Evolutionary conservation across 2,113 vertebrate genomes (phyloP).

Genomic region (Fulmarus glacialis): DNA sequence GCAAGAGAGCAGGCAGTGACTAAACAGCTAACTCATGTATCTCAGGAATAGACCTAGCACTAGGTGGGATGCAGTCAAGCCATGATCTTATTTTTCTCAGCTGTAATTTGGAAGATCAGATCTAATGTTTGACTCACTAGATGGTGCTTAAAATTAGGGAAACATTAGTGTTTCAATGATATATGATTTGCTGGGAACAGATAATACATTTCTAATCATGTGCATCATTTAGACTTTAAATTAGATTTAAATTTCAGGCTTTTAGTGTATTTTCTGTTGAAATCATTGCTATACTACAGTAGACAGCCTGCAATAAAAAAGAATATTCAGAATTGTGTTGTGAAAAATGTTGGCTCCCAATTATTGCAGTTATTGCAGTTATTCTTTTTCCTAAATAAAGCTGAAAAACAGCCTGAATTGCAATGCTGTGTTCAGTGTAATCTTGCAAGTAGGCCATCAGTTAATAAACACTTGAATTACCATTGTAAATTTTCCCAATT

Average conservation of each 20-base stretch:
- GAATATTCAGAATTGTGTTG: background rate
- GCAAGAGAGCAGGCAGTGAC: background rate
- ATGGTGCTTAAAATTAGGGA: slow-evolving; percentile 21
- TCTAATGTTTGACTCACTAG: background rate
- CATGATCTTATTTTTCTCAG: background rate
- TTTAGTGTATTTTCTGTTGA: background rate
- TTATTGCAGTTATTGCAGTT: too few species aligned
- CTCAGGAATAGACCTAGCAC: background rate
- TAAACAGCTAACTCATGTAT: background rate
- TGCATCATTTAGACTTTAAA: background rate
- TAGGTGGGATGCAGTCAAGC: background rate
- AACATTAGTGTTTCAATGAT: background rate
- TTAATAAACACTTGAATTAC: slow-evolving; percentile 8
- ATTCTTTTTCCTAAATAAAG: background rate
- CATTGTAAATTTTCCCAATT: background rate
- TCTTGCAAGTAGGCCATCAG: background rate
- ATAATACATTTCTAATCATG: background rate
- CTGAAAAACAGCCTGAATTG: background rate
- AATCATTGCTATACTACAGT: background rate
- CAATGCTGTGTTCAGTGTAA: background rate
- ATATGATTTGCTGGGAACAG: background rate
- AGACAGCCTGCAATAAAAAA: background rate
- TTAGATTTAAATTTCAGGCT: background rate
- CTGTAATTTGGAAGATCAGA: background rate
- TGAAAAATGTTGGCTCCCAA: background rate